A percentile compares a stretch with the other conserved stretches of the same genome.
phyloP scores from a whole-genome alignment of 2,113 vertebrate genomes.

The Passerina amoena region DNA sequence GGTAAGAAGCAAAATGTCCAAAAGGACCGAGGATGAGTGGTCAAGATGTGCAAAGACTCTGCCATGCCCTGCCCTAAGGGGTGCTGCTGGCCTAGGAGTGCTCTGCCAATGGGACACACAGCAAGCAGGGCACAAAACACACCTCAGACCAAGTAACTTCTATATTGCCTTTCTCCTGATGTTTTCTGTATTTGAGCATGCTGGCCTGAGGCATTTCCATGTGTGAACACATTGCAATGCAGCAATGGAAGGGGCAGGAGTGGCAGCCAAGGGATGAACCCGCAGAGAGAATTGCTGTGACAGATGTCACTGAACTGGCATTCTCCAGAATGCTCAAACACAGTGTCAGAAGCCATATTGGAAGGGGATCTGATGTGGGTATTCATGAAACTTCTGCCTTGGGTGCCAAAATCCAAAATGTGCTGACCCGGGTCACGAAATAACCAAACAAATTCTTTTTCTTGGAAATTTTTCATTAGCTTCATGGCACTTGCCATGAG shows the following conservation, averaged over 20 bases:
- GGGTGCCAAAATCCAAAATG: background rate
- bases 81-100: background rate
- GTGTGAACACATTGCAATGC: accelerated
- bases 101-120: background rate
- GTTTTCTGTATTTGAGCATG: background rate
- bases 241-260: background rate
- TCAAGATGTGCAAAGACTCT: background rate
- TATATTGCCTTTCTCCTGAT: background rate
- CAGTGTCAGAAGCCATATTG: background rate
- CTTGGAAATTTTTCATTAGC: background rate
- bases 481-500: background rate
- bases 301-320: background rate
- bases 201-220: background rate
- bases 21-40: background rate
- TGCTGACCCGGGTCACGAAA: accelerated
- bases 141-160: background rate
- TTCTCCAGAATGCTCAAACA: background rate
- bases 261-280: background rate
- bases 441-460: background rate
- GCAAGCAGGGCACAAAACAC: background rate
- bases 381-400: background rate
- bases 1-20: background rate
- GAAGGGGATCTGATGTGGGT: background rate
- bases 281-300: background rate
- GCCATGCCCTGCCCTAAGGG: background rate